phyloP scores from a whole-genome alignment of 1,140 invertebrate genomes.

The Drosophila burlai region DNA sequence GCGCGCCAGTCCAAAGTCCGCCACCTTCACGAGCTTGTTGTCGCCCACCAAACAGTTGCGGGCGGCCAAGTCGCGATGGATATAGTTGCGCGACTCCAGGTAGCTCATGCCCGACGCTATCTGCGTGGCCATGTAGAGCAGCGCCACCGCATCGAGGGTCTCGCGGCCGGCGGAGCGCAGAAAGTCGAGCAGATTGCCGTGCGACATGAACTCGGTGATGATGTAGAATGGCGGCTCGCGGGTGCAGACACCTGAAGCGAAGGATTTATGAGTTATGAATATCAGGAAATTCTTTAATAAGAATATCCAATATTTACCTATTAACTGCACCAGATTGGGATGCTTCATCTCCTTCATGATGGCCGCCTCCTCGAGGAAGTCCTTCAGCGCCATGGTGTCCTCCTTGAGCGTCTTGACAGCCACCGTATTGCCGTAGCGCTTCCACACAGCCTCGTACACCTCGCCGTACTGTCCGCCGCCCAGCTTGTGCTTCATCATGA shows the following conservation, averaged over 20 bases:
- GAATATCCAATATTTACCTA: constrained; percentile 87
- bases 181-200: constrained; percentile 98
- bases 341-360: constrained; percentile 99
- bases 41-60: constrained; percentile 99
- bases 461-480: constrained; percentile 99
- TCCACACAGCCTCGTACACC: constrained; percentile 99
- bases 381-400: constrained; percentile 99
- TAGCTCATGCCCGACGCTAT: constrained; percentile 99
- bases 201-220: constrained; percentile 99
- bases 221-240: constrained; percentile 99
- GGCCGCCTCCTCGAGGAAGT: constrained; percentile 99
- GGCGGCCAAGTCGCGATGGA: constrained; percentile 99
- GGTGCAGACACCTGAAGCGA: constrained; percentile 93
- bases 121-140: constrained; percentile 99
- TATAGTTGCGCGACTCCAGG: constrained; percentile 97
- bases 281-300: not conserved
- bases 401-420: constrained; percentile 99
- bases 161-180: constrained; percentile 95
- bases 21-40: constrained; percentile 97
- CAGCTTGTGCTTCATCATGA: constrained; percentile 99
- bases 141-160: constrained; percentile 96
- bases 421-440: constrained; percentile 95
- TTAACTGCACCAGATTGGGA: constrained; percentile 98
- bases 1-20: constrained; percentile 98
- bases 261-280: not conserved